Conservation (phyloP, 2,888 invertebrate species). For the Dryomyza anilis region DNA sequence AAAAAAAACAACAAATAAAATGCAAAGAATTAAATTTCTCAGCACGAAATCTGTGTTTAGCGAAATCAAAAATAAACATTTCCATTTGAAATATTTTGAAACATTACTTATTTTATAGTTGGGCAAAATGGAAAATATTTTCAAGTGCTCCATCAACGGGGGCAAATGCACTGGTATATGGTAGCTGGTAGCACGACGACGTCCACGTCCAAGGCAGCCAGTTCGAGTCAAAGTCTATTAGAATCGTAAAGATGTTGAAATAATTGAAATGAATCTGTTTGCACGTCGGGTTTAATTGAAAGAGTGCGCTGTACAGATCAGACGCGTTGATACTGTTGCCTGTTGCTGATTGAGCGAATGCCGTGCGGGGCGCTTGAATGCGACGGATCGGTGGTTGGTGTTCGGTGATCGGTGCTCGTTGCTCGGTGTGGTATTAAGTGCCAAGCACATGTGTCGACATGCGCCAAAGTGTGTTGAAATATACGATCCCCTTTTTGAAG, state of each 20-base stretch:
- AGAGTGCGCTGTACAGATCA: too few relatives aligned
- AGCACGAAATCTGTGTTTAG: too few relatives aligned
- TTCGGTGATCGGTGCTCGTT: neutral
- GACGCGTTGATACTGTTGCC: too few relatives aligned
- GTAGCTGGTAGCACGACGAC: neutral
- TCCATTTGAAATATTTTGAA: too few relatives aligned
- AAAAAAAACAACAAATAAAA: too few relatives aligned
- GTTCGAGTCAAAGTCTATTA: slow-evolving; percentile 33
- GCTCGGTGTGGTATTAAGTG: slow-evolving; percentile 23
- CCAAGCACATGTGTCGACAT: slow-evolving; percentile 21
- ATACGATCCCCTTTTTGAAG: neutral
- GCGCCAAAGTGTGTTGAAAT: slow-evolving; percentile 2
- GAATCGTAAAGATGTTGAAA: slow-evolving; percentile 50
- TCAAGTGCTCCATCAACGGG: slow-evolving; percentile 14
- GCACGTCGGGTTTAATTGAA: slow-evolving; percentile 54
- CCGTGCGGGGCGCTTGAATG: slow-evolving; percentile 51
- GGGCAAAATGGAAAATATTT: slow-evolving; percentile 10
- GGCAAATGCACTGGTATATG: neutral
- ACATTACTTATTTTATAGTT: neutral
- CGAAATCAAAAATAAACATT: too few relatives aligned
- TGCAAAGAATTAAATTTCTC: too few relatives aligned
- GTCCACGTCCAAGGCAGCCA: neutral
- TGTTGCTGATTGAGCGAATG: too few relatives aligned
- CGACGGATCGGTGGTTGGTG: neutral
- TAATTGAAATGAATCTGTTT: slow-evolving; percentile 58